Evolutionary conservation across 2,888 invertebrate genomes (phyloP), one percentile per base, ranked within the genome.

Genomic region (Drosophila austrosaltans): DNA sequence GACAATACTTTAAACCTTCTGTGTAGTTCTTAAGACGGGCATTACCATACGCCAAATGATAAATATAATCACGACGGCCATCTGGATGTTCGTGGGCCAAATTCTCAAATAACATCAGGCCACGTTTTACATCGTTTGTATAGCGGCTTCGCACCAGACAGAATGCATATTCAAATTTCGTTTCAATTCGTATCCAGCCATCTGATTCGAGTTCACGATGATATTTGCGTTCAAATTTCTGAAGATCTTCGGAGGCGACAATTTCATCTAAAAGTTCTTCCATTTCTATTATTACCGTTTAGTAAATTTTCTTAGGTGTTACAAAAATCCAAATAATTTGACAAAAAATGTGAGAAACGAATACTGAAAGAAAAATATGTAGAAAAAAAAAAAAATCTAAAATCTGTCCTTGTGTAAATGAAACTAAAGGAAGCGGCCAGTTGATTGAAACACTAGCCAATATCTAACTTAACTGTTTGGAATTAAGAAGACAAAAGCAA

Each of bases 111-210:
- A 99, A 93, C 65, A 96, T 94, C 53, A 98, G 96, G 16, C 99
- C 99, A 94, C 94, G 90, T 2, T 28, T 28, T 59, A 98, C 97
- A 91, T 99, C 98, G 48, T 96, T 95, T 0, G 96, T 94, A 91
- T 96, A 97, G 93, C 95, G 95, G 92, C 96, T 96, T 83, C 96
- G 93, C 5, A 98, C 97, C 78, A 99, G 93, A 92, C 98, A 98
- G 96, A 98, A 98, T 0, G 98, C 98, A 93, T 98, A 99, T 90
- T 98, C 97, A 92, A 99, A 99, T 92, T 97, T 96, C 16, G 97
- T 96, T 91, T 96, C 96, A 77, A 95, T 95, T 42, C 96, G 95
- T 8, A 97, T 96, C 81, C 94, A 94, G 72, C 83, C 78, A 59
- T 86, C 83, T 53, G 82, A 61, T 64, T 95, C 94, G 30, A 96